phyloP scores from a whole-genome alignment of 2,113 vertebrate genomes.

The Cranoglanis bouderius region DNA sequence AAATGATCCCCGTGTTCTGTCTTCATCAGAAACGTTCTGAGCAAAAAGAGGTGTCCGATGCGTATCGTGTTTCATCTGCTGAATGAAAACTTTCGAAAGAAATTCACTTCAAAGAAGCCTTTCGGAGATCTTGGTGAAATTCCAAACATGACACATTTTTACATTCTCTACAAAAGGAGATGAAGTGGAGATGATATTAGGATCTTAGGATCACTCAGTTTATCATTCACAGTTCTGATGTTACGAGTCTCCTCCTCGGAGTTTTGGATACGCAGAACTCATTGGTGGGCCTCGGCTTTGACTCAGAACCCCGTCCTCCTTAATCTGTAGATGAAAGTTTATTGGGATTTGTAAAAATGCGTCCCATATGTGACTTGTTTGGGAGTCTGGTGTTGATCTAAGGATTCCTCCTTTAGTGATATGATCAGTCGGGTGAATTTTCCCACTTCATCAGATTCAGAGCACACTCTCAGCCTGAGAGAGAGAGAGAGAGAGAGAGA shows the following conservation, averaged over 20 bases:
- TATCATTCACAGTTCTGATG: constrained; percentile 40
- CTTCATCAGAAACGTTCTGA: background rate
- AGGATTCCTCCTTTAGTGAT: constrained; percentile 70
- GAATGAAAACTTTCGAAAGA: background rate
- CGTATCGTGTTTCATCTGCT: constrained; percentile 15
- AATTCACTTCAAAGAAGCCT: background rate
- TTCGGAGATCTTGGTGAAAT: background rate
- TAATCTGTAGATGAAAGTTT: constrained; percentile 73
- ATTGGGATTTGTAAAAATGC: constrained; percentile 75
- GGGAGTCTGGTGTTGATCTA: constrained; percentile 72
- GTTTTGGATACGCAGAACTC: constrained; percentile 41
- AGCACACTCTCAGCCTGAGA: constrained; percentile 64
- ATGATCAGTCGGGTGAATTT: constrained; percentile 72
- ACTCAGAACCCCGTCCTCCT: constrained; percentile 49
- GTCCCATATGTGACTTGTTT: constrained; percentile 74
- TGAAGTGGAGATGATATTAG: constrained; percentile 1
- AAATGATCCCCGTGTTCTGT: background rate
- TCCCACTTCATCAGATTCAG: constrained; percentile 75
- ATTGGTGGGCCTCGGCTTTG: constrained; percentile 57
- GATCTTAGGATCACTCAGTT: background rate
- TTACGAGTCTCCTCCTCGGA: constrained; percentile 48
- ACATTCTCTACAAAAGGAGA: background rate
- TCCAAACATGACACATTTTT: constrained; percentile 1
- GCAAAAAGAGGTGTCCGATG: constrained; percentile 29
- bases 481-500: constrained; percentile 6